Evolutionary conservation across 2,888 invertebrate species (phyloP), one percentile per base, ranked within the genome.

Genomic region (Empis stercorea): DNA sequence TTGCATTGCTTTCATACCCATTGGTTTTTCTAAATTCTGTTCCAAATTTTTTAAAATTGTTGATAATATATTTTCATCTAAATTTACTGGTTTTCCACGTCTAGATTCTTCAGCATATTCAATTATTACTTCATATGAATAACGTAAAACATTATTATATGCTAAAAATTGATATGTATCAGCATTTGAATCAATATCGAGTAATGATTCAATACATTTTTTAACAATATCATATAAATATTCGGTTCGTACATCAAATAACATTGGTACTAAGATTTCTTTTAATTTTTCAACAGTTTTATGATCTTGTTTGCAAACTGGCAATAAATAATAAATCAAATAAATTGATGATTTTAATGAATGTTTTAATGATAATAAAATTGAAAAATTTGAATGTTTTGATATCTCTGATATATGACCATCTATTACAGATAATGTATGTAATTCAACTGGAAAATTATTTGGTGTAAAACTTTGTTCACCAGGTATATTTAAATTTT

Each of bases 1-100:
- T 58, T 88, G 84, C 59, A 92, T 77, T 0, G 93, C 92, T 57
- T 81, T 77, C 52, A 85, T 76, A 0, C 91, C 92, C 0, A 84
- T 78, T 0, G 84, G 76, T 51, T 86, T 86, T 46, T 92, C 91
- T 17, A 94, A 65, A 54, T 91, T 79, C 58, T 81, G 81, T 62
- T 91, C 89, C 79, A 93, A 84, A 59, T 89, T 92, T 57, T 82
- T 84, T 52, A 68, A 66, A 27, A 68, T 62, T 3, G 64, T 61
- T 49, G 66, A 60, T 23, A 67, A 49, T 52, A 70, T 61, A 2
- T 61, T 59, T 48, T 66, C 65, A 17, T 67, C 63, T 17, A 67
- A 59, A 4, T 65, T 51, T 3, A 61, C 55, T 1, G 53, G 51
- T 6, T 52, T 49, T 1, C 54, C 51, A 3, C 52, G 43, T 6